Evolutionary conservation across 2,113 vertebrate genomes (phyloP), one percentile per base, ranked within the genome.

Genomic region (Sisor rabdophorus): DNA sequence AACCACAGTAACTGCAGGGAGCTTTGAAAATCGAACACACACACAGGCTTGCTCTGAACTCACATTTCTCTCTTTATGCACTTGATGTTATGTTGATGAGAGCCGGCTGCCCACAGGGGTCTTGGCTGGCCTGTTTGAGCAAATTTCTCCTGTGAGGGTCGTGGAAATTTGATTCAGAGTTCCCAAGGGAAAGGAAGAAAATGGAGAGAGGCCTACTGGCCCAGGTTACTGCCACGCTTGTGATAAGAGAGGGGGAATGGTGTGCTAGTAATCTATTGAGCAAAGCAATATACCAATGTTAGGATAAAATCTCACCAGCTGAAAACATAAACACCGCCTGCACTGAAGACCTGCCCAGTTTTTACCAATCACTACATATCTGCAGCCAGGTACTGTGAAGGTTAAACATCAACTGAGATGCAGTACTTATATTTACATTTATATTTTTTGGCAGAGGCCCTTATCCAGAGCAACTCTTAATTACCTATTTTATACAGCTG

Each of bases 141-240:
- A 80, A 71, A 83, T 81, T 82, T 86, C 83, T 81, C 75, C 78
- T 73, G 70, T 78, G 81, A 79, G 79, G 80, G 79, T 82, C 76
- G 75, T 79, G 76, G 58, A 84, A 84, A 85, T 85, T 82, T 82
- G 85, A 85, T 86, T 86, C 73, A 70, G 53, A 22, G 65, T 55
- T 82, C 83, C 75, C 79, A 1, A 59, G 85, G 79, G 82, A 80
- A 82, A 77, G 72, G 50, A 82, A 74, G 56, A 47, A 69, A 68
- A 68, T 58, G 48, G 77, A 60, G 50, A 28, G 69, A 54, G 72
- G 69, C 73, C 4, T 19, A 77, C 47, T 22, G 64, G 28, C 58
- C 65, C 48, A 56, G 70, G 76, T 79, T 85, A 77, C 68, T 28
- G 53, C 58, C 72, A 59, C 67, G 79, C 44, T 68, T 53, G 53